A percentile compares a stretch with the other conserved stretches of the same genome.
phyloP scores from a whole-genome alignment of 2,113 vertebrate genomes.

The Calyptomena viridis region DNA sequence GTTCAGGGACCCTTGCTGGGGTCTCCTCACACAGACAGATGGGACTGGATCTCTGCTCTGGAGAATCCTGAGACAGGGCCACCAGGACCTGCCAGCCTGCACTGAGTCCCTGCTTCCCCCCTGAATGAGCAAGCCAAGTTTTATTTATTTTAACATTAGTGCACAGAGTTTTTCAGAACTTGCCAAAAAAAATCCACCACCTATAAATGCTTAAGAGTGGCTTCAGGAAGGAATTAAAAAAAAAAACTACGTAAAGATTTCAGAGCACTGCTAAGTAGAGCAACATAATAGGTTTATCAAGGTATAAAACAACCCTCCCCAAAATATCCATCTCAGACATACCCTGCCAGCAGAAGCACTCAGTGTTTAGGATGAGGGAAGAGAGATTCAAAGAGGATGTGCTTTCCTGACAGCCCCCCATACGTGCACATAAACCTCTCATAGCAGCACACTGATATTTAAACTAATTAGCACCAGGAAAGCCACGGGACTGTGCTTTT shows the following conservation, averaged over 20 bases:
- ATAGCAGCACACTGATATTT: background rate
- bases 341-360: background rate
- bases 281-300: background rate
- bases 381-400: background rate
- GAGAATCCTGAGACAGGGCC: background rate
- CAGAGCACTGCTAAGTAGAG: background rate
- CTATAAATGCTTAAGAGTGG: background rate
- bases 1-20: background rate
- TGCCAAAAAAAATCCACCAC: background rate
- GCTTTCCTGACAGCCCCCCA: background rate
- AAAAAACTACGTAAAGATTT: background rate
- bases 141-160: background rate
- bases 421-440: background rate
- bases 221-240: background rate
- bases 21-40: background rate
- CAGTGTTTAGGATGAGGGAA: background rate
- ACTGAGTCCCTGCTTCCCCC: background rate
- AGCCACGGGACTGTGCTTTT: background rate
- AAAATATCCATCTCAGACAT: background rate
- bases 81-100: background rate
- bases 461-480: slow-evolving; percentile 46
- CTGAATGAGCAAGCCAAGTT: background rate
- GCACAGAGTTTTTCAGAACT: background rate
- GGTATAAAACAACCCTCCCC: background rate
- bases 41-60: background rate